Evolutionary conservation across 2,113 vertebrate genomes (phyloP).

Genomic region (Naja naja): DNA sequence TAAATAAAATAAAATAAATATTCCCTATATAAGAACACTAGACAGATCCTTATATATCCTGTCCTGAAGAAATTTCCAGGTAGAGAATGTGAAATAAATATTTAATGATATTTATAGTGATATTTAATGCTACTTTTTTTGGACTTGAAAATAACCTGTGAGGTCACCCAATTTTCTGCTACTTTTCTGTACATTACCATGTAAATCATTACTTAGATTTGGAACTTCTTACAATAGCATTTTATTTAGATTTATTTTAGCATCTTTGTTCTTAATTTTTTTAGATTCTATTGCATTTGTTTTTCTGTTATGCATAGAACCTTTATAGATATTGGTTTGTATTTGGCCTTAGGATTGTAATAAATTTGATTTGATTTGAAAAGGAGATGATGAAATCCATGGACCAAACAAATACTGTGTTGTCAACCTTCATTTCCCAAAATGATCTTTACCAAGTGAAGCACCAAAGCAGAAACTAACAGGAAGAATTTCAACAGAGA

Average conservation of each 20-base stretch:
- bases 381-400: neutral
- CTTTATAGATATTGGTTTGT: neutral
- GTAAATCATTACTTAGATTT: neutral
- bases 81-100: no score
- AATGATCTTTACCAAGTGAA: neutral
- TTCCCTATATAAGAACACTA: no score
- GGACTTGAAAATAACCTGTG: neutral
- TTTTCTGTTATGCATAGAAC: neutral
- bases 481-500: neutral
- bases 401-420: neutral
- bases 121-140: no score
- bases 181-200: neutral
- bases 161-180: neutral
- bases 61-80: no score
- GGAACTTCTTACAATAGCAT: neutral
- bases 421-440: neutral
- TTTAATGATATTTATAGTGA: no score
- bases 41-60: no score
- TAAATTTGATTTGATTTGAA: neutral
- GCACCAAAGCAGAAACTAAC: neutral
- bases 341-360: neutral
- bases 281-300: neutral
- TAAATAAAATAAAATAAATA: no score
- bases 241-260: neutral
- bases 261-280: neutral